A percentile compares a stretch with the other conserved stretches of the same genome.
phyloP scores from a whole-genome alignment of 2,888 invertebrate species.

The Spilosoma lubricipeda region DNA sequence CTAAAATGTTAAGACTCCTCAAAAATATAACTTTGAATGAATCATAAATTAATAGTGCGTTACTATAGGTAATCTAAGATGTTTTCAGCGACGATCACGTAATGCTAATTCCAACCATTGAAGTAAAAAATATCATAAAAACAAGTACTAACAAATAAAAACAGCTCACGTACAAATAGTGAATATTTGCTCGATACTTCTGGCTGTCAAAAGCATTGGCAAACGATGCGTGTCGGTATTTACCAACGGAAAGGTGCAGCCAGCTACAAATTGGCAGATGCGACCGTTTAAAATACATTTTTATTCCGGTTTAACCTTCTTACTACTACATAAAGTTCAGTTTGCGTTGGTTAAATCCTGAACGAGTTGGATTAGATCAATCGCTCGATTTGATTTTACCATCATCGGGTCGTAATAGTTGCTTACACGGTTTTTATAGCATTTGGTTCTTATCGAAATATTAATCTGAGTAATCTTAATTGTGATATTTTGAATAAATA shows the following conservation, averaged over 20 bases:
- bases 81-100: not conserved
- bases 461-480: not conserved
- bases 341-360: slow-evolving; percentile 25
- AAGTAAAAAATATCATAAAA: slow-evolving; percentile 18
- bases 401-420: slow-evolving; percentile 63
- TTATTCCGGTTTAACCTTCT: slow-evolving; percentile 30
- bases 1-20: too few species aligned
- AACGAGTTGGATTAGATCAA: slow-evolving; percentile 42
- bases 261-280: slow-evolving; percentile 72
- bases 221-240: slow-evolving; percentile 73
- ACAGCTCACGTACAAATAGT: slow-evolving; percentile 67
- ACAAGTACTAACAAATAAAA: slow-evolving; percentile 37
- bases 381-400: slow-evolving; percentile 66
- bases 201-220: slow-evolving; percentile 79
- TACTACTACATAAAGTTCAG: slow-evolving; percentile 34
- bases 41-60: too few species aligned
- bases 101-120: slow-evolving; percentile 13
- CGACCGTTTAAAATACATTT: slow-evolving; percentile 49
- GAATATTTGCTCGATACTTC: slow-evolving; percentile 71
- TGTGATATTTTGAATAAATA: too few species aligned
- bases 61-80: too few species aligned
- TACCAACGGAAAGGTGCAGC: slow-evolving; percentile 67
- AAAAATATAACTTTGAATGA: too few species aligned
- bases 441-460: slow-evolving; percentile 14
- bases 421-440: slow-evolving; percentile 45